Evolutionary conservation across 2,113 vertebrate genomes (phyloP).

Genomic region (Tympanuchus pallidicinctus): DNA sequence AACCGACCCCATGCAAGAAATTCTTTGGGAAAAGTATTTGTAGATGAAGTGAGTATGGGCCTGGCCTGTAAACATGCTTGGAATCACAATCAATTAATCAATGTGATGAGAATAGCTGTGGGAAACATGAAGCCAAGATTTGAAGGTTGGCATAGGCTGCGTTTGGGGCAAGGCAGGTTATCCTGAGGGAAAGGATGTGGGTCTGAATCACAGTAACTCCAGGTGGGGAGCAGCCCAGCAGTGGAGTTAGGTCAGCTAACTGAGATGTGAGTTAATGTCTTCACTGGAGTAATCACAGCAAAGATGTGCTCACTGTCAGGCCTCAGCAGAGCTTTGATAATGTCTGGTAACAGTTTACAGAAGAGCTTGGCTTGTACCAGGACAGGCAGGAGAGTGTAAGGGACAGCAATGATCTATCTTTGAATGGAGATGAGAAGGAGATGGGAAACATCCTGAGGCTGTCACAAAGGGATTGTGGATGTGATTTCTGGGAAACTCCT

Average conservation of each 20-base stretch:
- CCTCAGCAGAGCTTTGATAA: neutral
- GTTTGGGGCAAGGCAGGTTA: neutral
- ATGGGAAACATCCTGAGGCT: neutral
- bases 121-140: neutral
- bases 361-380: neutral
- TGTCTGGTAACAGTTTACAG: neutral
- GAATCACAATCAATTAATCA: neutral
- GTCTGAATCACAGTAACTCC: neutral
- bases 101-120: neutral
- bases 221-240: neutral
- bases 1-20: slow-evolving; percentile 87
- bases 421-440: neutral
- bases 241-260: neutral
- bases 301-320: neutral
- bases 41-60: slow-evolving; percentile 86
- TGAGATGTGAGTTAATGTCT: no score
- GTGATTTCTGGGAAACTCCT: neutral
- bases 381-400: neutral
- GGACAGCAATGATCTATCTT: neutral
- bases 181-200: neutral
- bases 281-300: neutral
- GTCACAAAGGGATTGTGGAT: neutral
- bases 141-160: neutral
- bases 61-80: neutral
- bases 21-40: slow-evolving; percentile 89